Conservation (phyloP, 2,888 invertebrate species). For the Diloba caeruleocephala region DNA sequence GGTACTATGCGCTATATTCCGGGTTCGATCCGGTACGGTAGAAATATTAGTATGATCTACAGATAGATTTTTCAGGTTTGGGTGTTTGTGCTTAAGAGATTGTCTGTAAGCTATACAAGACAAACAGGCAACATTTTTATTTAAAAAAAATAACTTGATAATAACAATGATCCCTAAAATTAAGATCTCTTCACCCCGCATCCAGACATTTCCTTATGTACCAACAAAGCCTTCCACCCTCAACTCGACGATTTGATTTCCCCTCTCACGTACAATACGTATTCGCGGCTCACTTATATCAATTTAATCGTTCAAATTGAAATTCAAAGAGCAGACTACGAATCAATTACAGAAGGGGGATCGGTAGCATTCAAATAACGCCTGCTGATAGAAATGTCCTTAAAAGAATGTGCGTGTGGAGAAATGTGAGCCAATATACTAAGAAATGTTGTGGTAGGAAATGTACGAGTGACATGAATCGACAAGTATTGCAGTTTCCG, state of each 20-base stretch:
- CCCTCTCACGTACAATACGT: slow-evolving; percentile 62
- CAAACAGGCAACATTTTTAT: background rate
- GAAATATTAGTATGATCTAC: no score
- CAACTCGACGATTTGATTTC: slow-evolving; percentile 47
- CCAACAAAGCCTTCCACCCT: slow-evolving; percentile 19
- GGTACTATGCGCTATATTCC: no score
- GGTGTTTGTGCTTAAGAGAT: no score
- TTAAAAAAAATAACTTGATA: background rate
- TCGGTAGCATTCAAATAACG: slow-evolving; percentile 80
- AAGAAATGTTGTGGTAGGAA: slow-evolving; percentile 50
- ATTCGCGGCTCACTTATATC: slow-evolving; percentile 75
- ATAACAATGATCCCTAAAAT: slow-evolving; percentile 5
- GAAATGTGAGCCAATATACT: slow-evolving; percentile 82
- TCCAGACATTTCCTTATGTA: slow-evolving; percentile 17
- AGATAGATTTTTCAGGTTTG: no score
- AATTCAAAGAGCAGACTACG: slow-evolving; percentile 83
- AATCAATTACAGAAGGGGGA: slow-evolving; percentile 81
- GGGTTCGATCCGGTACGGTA: no score
- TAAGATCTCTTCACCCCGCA: slow-evolving; percentile 21
- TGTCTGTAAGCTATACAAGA: no score
- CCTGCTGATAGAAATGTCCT: slow-evolving; percentile 84
- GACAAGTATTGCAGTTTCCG: slow-evolving; percentile 3
- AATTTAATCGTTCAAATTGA: slow-evolving; percentile 86
- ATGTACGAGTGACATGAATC: slow-evolving; percentile 30
- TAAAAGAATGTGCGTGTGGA: slow-evolving; percentile 87